Base-by-base conservation (phyloP, 1,140 invertebrate species). In the Eubasilissa regina region DNA sequence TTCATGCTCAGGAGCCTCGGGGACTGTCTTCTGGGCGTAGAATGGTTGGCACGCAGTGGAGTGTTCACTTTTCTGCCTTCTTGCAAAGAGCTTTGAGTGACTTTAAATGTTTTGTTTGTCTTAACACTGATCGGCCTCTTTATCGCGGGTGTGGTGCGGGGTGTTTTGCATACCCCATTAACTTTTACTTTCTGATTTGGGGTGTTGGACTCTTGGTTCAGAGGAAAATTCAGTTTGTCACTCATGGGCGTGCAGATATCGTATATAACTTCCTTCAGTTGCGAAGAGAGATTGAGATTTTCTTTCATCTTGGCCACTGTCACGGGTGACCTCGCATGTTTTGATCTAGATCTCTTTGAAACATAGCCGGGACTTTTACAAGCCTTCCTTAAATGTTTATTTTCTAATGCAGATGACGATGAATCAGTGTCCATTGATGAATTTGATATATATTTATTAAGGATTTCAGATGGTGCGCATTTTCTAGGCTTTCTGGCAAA, bases 181-280 rank as follows among this genome's bases (percentile, higher is more conserved):
- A 35, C 43, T 53, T 70, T 80, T 13, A 74, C 15, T 66, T 66
- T 82, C 4, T 48, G 45, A 45, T 48, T 53, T 3, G 75, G 70
- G 11, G 76, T 78, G 15, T 64, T 64, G 25, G 11, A 12, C 13
- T 78, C 44, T 55, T 74, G 45, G 21, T 73, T 72, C 11, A 43
- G 13, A 0, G 48, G 47, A 44, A 58, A 13, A 68, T 35, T 75
- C 3, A 80, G 21, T 56, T 83, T 83, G 55, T 83, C 81, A 51
- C 78, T 83, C 45, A 83, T 48, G 4, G 81, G 81, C 4, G 81
- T 83, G 58, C 81, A 83, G 12, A 80, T 56, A 73, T 83, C 81
- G 43, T 83, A 83, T n/a, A 83, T 83, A 11, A 83, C 81, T 68
- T 83, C 81, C 48, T 83, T 83, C 19, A 83, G 74, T 19, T 83